Base-by-base conservation (phyloP, 2,888 invertebrate species). In the Rhimphoctona megacephalus region DNA sequence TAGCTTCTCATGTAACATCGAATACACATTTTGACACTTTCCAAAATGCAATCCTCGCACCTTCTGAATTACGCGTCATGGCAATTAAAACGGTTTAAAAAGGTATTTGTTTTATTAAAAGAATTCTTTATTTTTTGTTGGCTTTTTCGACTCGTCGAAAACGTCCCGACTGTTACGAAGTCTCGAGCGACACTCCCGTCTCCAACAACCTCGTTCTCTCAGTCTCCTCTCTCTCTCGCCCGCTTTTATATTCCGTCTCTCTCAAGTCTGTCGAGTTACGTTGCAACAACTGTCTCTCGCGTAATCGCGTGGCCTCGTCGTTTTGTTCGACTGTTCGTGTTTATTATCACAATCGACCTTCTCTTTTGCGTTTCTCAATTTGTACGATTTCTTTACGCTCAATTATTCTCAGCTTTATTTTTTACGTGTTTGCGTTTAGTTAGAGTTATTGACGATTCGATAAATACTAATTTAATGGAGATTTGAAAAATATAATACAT, bases 291-390 rank as follows among this genome's bases (percentile, higher is more conserved):
- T 80, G 77, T 83, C 74, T 46, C 36, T 87, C 82, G 85, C 85
- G 85, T 85, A 85, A 79, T 82, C 87, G 79, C 85, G 79, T 72
- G 82, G 87, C 85, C 85, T 87, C 82, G 82, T 72, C 77, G 73
- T 79, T 70, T 83, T 73, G 70, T 46, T 39, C 54, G 83, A 81
- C 79, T 52, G 79, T 85, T 79, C 79, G 61, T 74, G 70, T 30
- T 61, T 66, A 74, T 74, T 85, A 82, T 78, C 85, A 54, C 85
- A 30, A 69, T 57, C 61, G 61, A 61, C 52, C 39, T 52, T 67
- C 57, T 46, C 49, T 33, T 14, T 17, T 19, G 57, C 77, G 70
- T 83, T 79, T 61, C 49, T 69, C 80, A 67, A 79, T 79, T 64
- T 43, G 72, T 83, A 52, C 70, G 22, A 69, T 80, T 83, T 76